Percentiles rank a stretch among this genome's conserved stretches.
These are phyloP conservation scores for Papio anubis DNA, from an alignment of 2,113 vertebrate species.

Conservation along the genomic window DNA sequence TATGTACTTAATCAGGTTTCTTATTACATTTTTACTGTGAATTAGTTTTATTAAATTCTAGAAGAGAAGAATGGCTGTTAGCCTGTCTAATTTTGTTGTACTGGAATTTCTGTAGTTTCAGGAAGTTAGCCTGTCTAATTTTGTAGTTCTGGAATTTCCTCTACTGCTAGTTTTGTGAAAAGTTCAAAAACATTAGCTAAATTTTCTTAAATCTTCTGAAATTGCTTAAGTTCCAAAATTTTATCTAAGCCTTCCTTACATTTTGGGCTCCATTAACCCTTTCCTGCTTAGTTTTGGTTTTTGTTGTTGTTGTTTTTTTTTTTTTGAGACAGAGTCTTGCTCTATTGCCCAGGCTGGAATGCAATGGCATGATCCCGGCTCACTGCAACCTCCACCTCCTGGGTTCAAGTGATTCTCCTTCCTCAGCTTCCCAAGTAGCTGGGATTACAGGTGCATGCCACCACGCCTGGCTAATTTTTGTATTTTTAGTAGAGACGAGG, in stretches of 20 bases:
- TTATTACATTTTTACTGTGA: not conserved
- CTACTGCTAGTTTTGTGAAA: not conserved
- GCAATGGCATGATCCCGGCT: too few relatives aligned
- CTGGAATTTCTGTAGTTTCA: not conserved
- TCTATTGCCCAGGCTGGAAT: too few relatives aligned
- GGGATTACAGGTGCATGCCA: too few relatives aligned
- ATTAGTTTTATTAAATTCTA: not conserved
- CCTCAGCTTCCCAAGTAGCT: too few relatives aligned
- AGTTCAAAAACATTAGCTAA: not conserved
- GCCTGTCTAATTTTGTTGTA: not conserved
- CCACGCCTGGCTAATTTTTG: too few relatives aligned
- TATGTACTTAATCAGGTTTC: not conserved
- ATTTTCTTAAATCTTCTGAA: not conserved
- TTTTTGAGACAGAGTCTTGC: too few relatives aligned
- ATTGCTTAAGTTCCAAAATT: not conserved
- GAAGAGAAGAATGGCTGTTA: not conserved
- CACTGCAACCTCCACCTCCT: too few relatives aligned
- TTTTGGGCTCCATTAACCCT: not conserved
- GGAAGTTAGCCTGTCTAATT: not conserved
- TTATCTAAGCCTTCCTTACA: not conserved
- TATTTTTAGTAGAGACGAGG: too few relatives aligned
- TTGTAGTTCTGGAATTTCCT: not conserved
- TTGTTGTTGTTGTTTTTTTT: too few relatives aligned
- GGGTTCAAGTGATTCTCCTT: too few relatives aligned
- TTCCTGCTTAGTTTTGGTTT: not conserved